Conservation (phyloP, 2,888 invertebrate genomes). For the Synergus gifuensis region DNA sequence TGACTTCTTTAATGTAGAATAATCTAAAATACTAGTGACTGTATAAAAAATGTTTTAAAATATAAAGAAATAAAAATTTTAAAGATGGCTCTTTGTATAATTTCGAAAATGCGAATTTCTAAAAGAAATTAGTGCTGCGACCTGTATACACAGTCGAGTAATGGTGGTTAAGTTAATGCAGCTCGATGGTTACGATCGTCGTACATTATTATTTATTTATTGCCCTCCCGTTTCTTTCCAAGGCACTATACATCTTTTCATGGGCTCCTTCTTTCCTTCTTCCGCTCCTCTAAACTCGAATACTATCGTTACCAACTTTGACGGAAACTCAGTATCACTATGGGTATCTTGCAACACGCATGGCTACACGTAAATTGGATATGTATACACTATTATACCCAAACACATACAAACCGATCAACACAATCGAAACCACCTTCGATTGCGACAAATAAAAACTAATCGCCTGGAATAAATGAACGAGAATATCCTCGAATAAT, state of each 20-base stretch:
- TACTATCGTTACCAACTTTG: not conserved
- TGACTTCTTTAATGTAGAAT: too few relatives aligned
- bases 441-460: not conserved
- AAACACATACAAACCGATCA: not conserved
- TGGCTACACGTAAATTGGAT: not conserved
- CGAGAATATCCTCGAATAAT: not conserved
- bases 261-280: not conserved
- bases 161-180: not conserved
- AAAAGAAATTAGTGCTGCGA: not conserved
- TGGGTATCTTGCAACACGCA: not conserved
- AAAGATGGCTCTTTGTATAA: not conserved
- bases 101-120: not conserved
- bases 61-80: too few relatives aligned
- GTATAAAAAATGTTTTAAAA: too few relatives aligned
- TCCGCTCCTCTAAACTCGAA: slow-evolving; percentile 3
- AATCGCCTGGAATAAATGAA: not conserved
- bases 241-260: not conserved
- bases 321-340: not conserved
- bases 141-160: not conserved
- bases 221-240: not conserved
- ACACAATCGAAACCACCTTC: not conserved
- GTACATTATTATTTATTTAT: not conserved
- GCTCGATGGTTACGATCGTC: not conserved
- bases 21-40: too few relatives aligned
- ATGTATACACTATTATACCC: not conserved